Evolutionary conservation across 2,888 invertebrate genomes (phyloP), one percentile per base, ranked within the genome.

Genomic region (Crepidodera aurea): DNA sequence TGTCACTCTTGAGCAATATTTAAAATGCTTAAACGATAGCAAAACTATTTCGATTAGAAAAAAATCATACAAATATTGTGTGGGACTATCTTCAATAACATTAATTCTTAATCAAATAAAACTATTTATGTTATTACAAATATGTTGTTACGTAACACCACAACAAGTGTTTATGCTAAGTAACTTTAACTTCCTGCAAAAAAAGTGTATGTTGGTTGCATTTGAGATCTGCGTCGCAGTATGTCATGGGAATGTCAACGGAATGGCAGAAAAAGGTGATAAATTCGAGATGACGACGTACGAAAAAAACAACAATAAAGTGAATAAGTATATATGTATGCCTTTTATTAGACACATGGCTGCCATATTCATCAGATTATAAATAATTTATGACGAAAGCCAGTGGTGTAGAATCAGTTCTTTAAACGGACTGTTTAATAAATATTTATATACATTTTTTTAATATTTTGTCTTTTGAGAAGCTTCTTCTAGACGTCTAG

Each of bases 271-370:
- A 46, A 53, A 60, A 60, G 39, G 18, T 16, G 25, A 54, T 48
- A 46, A 12, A 18, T 48, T 48, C 15, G 15, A 48, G 25, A 48
- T 16, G 48, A 27, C 27, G 48, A 12, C 40, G 2, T 46, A 48
- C 48, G 44, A 56, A 57, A 22, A 48, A 58, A 58, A 64, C 51
- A 56, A 62, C 18, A 29, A 55, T 51, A 42, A 53, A 57, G 51
- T 60, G 50, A 51, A 54, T 44, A 48, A 48, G 16, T 22, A 25
- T 46, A 46, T 32, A 57, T 54, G 50, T 56, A 62, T 40, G 56
- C 44, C 53, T 56, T 29, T 51, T 53, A 60, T 62, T 50, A 62
- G 58, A 67, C 67, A 67, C 58, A 64, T 67, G 67, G 67, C 64
- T 51, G 53, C 67, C 67, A 67, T 42, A 60, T 62, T 60, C 34